Base-by-base conservation (phyloP, 1,140 invertebrate species). In the Heliconius melpomene region DNA sequence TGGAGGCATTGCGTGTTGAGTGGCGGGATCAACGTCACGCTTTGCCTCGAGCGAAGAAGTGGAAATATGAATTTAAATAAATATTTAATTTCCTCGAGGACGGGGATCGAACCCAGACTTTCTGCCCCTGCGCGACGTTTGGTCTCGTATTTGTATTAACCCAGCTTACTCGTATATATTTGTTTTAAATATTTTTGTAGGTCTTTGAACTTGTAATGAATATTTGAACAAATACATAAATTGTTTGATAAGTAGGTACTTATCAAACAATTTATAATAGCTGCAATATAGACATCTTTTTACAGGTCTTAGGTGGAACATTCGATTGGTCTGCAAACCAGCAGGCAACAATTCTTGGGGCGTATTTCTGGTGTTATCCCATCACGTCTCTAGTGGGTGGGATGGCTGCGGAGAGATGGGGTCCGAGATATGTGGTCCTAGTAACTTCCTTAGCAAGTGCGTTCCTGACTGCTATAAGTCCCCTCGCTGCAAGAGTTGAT, bases 371-470 rank as follows among this genome's bases (percentile, higher is more conserved):
- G 95, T 96, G 88, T 40, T 96, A 94, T 78, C 92, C 95, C 40
- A 82, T 95, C 81, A 96, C 89, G 57, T 96, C 88, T 79, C 87
- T 97, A 78, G 95, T 96, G 0, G 97, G 96, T 2, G 97, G 97
- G 5, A 95, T 96, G 79, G 90, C 97, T 46, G 96, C 97, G 3
- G 97, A 98, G 83, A 95, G 95, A 82, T 97, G 96, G 86, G 97
- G 97, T 2, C 96, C 96, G 1, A 95, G 97, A 70, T 95, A 96
- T 81, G 96, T 98, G 54, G 96, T 99, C 18, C 96, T 96, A 23
- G 90, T 95, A 72, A 95, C 96, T 20, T 95, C 96, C 46, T 78
- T 96, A 2, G 89, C 96, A n/a, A 95, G 96, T 23, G 96, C 96
- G 5, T 74, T 98, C 60, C 90, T 98, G 83, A 97, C 97, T 80